Base-by-base conservation (phyloP, 1,140 invertebrate species). In the Philotrypesis tridentata region DNA sequence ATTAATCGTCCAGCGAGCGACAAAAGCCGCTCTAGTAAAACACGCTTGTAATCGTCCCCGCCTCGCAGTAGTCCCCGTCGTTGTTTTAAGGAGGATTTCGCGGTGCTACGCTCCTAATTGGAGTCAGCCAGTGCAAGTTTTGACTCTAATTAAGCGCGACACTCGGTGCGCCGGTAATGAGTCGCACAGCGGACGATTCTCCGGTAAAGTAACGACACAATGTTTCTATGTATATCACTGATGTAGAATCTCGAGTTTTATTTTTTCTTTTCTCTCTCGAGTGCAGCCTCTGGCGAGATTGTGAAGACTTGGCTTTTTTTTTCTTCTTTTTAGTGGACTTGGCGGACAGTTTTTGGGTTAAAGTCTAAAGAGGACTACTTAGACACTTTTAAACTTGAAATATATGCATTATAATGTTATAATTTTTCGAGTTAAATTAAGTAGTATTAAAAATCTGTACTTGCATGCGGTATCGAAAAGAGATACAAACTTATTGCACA, bases 91-190 rank as follows among this genome's bases (percentile, higher is more conserved):
- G 25, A 21, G 12, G 68, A 55, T 21, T 43, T 55, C 48, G 48
- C 48, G 48, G 14, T 21, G 43, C 17, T 48, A 48, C 12, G 14
- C 67, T n/a, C 25, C 71, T 73, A 73, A 73, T 73, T 73, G 25
- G 71, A 73, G 37, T 40, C 33, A 25, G 12, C 2, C 25, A 29
- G 23, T 23, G 9, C 12, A n/a, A 73, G 23, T 73, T 40, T 27
- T 21, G 71, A 3, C 37, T 27, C 71, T 48, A 73, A 73, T 73
- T 73, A 73, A 73, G 23, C 40, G 29, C 71, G 71, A 48, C 33
- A 55, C 71, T 23, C 17, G 67, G 8, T 25, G 33, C 70, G 70
- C 40, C 23, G 40, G 21, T 73, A 73, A 73, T 73, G 71, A 73
- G 71, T 12, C 71, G 40, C n/a, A 11, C 68, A 14, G 9, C 61